phyloP scores from a whole-genome alignment of 1,140 invertebrate genomes.

The Mizuhopecten yessoensis region DNA sequence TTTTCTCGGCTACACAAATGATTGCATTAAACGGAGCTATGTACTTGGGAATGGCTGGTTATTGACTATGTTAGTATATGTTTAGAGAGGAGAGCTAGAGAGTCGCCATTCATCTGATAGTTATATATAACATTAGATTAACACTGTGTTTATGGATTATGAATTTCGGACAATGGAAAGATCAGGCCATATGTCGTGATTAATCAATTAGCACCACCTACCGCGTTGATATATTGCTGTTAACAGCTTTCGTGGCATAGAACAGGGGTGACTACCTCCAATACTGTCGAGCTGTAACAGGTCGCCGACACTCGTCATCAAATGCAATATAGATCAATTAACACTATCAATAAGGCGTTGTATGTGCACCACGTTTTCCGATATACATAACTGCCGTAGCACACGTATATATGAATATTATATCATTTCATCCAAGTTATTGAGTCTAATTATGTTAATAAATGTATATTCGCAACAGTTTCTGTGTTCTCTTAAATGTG shows the following conservation, averaged over 20 bases:
- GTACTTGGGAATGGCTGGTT: too few species aligned
- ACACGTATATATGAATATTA: neutral
- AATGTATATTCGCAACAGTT: slow-evolving; percentile 34
- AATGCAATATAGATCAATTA: neutral
- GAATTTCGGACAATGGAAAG: too few species aligned
- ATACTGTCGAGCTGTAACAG: too few species aligned
- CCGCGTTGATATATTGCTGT: neutral
- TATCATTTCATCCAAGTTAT: neutral
- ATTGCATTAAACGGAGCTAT: too few species aligned
- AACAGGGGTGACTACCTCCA: neutral
- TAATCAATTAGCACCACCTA: neutral
- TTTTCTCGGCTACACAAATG: too few species aligned
- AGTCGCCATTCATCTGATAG: too few species aligned
- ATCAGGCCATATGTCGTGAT: neutral
- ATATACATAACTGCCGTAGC: neutral
- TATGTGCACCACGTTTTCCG: neutral
- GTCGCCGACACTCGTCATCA: neutral
- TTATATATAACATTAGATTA: too few species aligned
- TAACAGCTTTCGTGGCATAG: neutral
- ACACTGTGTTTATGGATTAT: too few species aligned
- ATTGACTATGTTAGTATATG: too few species aligned
- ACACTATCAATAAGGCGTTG: neutral
- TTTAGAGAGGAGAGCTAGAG: too few species aligned
- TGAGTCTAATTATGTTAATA: slow-evolving; percentile 13
- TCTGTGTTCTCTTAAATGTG: neutral